Evolutionary conservation across 1,140 invertebrate genomes (phyloP), one percentile per base, ranked within the genome.

Genomic region (Caenorhabditis latens): DNA sequence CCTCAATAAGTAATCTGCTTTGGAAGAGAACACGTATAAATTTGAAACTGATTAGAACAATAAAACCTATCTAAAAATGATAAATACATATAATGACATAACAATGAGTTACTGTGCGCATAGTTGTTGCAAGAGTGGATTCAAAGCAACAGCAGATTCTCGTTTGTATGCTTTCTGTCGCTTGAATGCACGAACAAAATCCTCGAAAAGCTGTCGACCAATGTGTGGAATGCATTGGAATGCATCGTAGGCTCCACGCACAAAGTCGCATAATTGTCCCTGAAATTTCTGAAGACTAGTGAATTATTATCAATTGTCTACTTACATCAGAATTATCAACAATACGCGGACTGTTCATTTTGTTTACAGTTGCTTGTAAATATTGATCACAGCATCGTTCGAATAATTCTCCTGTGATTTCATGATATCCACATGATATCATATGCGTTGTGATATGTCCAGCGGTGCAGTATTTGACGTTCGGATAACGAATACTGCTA

Each of bases 131-230:
- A 79, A 46, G n/a, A 79, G 46, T 9, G 8, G 9, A 53, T 50
- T 48, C 3, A 53, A 7, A n/a, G 43, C 43, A 8, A 9, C 21
- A 2, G 46, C 19, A 79, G 5, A 50, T 3, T 86, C 85, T 32
- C 57, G 79, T 42, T 86, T 86, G 32, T 14, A 86, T 16, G 85
- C 11, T n/a, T 82, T 86, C 32, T 86, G 85, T 48, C 79, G 67
- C 55, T 79, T 53, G 40, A 86, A 55, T 19, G 79, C 53, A 5
- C 85, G 85, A 19, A 86, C 85, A 32, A 79, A 86, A 40, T 79
- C 65, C 7, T 86, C 85, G 21, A 86, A 86, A 2, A 79, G 16
- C 9, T 75, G 63, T 24, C 24, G n/a, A 3, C 85, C 67, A 43
- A 19, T 7, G 7, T 57, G 24, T n/a, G 85, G 85, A 57, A 86